Base-by-base conservation (phyloP, 2,113 vertebrate genomes). In the Ptilonorhynchus violaceus region DNA sequence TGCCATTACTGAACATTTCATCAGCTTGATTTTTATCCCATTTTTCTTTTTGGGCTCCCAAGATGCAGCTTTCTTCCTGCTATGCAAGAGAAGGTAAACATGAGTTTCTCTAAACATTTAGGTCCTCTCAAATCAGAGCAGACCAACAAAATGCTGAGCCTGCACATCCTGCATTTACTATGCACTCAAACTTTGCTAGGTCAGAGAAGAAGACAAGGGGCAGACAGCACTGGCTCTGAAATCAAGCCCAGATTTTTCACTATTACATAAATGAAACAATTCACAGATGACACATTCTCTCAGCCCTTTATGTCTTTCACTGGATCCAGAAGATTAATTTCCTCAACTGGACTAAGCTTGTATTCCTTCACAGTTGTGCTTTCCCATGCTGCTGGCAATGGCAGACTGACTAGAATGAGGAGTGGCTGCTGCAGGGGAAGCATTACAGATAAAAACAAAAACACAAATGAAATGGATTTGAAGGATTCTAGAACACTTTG, bases 251-350 rank as follows among this genome's bases (percentile, higher is more conserved):
- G 85, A 92, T 96, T 96, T 92, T 95, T 95, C 66, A 91, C 73
- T 91, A 66, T 96, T 96, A 96, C 76, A 96, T 92, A 96, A 97
- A 93, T 41, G 35, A 95, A 94, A 96, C 93, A 86, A 91, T 72
- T 91, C 88, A 62, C 59, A 94, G 95, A 97, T 93, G 93, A 96
- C 88, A 96, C 93, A 95, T 94, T 87, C 83, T 95, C 92, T 95
- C 92, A 92, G 95, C 96, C 95, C 91, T 96, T 68, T 64, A 88
- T 96, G 91, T 88, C 83, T 94, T 94, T 82, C 76, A 87, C 50
- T 95, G 95, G 62, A 93, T 96, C 73, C 91, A 93, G 83, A 94
- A 96, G 92, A 95, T 93, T 96, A 94, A 97, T 96, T 97, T 92
- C 64, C n/a, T 82, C 92, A 82, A 84, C 88, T 94, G 96, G 91